A percentile compares a stretch with the other conserved stretches of the same genome.
Evolutionary conservation across 2,113 vertebrate species (phyloP).

Genomic region (Burhinus bistriatus): DNA sequence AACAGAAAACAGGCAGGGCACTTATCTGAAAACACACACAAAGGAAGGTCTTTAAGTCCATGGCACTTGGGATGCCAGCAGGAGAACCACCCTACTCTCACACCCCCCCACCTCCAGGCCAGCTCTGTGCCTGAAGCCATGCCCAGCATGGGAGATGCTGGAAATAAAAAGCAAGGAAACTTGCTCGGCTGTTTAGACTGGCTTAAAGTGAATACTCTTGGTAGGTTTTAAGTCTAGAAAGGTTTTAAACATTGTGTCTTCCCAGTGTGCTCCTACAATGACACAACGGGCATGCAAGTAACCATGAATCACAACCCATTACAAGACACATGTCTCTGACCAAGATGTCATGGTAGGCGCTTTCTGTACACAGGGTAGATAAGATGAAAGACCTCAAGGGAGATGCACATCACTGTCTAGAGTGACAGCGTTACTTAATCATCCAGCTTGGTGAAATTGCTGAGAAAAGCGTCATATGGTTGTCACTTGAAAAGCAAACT

Average conservation of each 20-base stretch:
- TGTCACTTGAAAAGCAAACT: background rate
- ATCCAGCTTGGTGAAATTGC: background rate
- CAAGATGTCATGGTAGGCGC: background rate
- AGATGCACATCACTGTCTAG: slow-evolving; percentile 7
- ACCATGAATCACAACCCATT: background rate
- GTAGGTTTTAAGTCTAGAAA: background rate
- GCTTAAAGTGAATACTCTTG: background rate
- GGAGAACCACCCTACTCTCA: background rate
- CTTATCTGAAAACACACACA: background rate
- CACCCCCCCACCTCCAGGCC: background rate
- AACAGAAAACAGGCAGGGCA: background rate
- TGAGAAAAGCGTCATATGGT: rapidly evolving
- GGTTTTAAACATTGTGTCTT: background rate
- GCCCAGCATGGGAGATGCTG: background rate
- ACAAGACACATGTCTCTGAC: background rate
- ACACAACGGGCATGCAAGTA: rapidly evolving
- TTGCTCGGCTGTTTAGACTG: background rate
- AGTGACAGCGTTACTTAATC: background rate
- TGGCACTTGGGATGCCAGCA: background rate
- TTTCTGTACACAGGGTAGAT: background rate
- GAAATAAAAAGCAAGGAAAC: slow-evolving; percentile 11
- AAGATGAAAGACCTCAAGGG: slow-evolving; percentile 11
- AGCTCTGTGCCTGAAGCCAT: background rate
- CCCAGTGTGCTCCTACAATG: background rate
- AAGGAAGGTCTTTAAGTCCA: background rate